phyloP scores from a whole-genome alignment of 2,797 vertebrate genomes.

The Uromys caudimaculatus region DNA sequence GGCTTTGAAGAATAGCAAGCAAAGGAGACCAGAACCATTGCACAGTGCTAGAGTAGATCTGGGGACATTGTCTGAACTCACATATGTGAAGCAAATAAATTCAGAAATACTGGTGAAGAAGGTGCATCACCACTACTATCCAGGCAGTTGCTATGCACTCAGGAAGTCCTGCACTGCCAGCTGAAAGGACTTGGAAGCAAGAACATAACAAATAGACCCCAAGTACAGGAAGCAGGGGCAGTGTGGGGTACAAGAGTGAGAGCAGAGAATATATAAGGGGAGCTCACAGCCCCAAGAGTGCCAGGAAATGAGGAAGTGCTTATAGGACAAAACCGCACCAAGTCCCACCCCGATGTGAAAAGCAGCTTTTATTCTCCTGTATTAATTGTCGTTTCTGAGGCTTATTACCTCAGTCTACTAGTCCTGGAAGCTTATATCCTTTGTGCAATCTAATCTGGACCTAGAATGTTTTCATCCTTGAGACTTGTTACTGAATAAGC shows the following conservation, averaged over 20 bases:
- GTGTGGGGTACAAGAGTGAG: too few species aligned
- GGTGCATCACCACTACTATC: fast-evolving
- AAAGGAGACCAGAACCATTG: not conserved
- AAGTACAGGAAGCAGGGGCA: not conserved
- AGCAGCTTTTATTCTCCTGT: not conserved
- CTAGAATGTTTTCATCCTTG: not conserved
- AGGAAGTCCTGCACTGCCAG: not conserved
- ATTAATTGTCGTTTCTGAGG: not conserved
- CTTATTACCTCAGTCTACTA: not conserved
- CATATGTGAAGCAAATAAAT: too few species aligned
- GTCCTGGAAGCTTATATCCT: not conserved
- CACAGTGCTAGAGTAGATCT: too few species aligned
- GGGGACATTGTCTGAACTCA: not conserved
- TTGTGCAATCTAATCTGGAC: not conserved
- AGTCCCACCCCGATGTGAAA: too few species aligned
- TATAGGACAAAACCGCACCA: not conserved
- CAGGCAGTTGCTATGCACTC: not conserved
- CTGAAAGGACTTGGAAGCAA: too few species aligned
- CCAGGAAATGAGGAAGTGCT: not conserved
- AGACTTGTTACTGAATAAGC: not conserved
- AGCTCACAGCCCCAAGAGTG: not conserved
- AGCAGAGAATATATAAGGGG: too few species aligned
- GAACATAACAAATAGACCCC: too few species aligned
- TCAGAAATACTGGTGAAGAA: fast-evolving
- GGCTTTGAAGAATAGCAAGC: not conserved